Evolutionary conservation across 2,797 vertebrate genomes (phyloP), one percentile per base, ranked within the genome.

Genomic region (Naso thynnoides): DNA sequence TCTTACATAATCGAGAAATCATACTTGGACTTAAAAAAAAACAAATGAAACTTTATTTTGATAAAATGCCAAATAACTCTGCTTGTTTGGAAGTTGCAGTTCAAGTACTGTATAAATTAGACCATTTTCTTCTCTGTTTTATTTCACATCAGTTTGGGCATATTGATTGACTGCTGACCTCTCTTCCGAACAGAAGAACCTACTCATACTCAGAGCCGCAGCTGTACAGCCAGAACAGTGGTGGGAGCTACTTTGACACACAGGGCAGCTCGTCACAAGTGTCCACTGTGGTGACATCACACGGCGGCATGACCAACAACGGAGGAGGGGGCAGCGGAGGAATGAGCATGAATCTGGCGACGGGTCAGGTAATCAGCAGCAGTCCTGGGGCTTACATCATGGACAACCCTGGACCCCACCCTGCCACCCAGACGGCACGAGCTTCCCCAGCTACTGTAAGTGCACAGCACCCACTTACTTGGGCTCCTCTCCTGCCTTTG

Each of bases 401-500:
- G 96, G 98, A 99, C 83, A 92, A 86, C 81, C 82, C 95, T 73
- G 89, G 95, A 81, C 93, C 96, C 71, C 98, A 98, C 88, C 92
- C 96, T 21, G 92, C 96, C 75, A 95, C 95, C 29, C 97, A 98
- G 92, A 95, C 96, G 2, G 96, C 97, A 58, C 95, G 98, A 61
- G 97, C 97, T 50, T 99, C 98, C 33, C 97, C 98, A 19, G 97
- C 97, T 81, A 99, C 97, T 93, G 98, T 99, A 93, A 93, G 95
- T 94, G 16, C 53, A 39, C 1, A 39, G 27, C 44, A 18, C 27
- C 41, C 14, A 4, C 33, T 19, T 14, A 52, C 0, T 36, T 19
- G 49, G 52, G 24, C 26, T 58, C 8, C 36, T 62, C 15, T 16
- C 36, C 57, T 59, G 56, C 36, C 49, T 73, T 49, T 24, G 31